Percentiles rank a stretch among this genome's conserved stretches.
These are phyloP conservation scores for Trimorus sp. DNA, from an alignment of 2,888 invertebrate genomes.

Conservation along the genomic window DNA sequence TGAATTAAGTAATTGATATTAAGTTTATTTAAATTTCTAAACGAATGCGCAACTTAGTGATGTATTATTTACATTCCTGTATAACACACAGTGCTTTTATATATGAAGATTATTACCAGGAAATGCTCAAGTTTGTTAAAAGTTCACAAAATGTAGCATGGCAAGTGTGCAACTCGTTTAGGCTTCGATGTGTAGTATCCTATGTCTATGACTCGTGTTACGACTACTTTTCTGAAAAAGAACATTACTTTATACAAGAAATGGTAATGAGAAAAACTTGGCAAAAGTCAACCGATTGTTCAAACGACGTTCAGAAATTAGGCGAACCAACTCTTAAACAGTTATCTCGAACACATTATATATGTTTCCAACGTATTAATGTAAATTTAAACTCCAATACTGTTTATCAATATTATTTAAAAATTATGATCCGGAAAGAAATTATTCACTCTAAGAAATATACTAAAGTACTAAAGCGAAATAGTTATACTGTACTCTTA, in stretches of 20 bases:
- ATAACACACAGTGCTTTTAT: slow-evolving; percentile 54
- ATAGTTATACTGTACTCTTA: too few relatives aligned
- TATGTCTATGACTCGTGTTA: neutral
- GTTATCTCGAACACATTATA: slow-evolving; percentile 36
- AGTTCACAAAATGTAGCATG: slow-evolving; percentile 51
- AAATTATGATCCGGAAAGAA: neutral
- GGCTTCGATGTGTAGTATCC: neutral
- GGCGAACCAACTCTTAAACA: slow-evolving; percentile 6
- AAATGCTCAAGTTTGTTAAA: slow-evolving; percentile 30
- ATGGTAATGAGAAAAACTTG: too few relatives aligned
- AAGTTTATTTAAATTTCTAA: too few relatives aligned
- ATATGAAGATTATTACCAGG: slow-evolving; percentile 51
- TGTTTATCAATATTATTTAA: slow-evolving; percentile 17
- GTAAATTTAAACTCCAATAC: slow-evolving; percentile 32
- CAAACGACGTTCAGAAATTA: neutral
- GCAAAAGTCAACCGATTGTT: neutral
- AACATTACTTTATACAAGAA: neutral
- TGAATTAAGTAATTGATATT: too few relatives aligned
- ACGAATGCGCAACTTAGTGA: too few relatives aligned
- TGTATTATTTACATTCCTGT: too few relatives aligned
- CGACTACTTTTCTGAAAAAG: slow-evolving; percentile 19
- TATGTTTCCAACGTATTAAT: slow-evolving; percentile 41
- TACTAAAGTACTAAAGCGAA: too few relatives aligned
- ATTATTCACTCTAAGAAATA: too few relatives aligned
- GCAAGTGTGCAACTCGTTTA: slow-evolving; percentile 34